These are phyloP conservation scores for Leptopilina drosophilae DNA, from an alignment of 2,888 invertebrate species.

Conservation along the genomic window DNA sequence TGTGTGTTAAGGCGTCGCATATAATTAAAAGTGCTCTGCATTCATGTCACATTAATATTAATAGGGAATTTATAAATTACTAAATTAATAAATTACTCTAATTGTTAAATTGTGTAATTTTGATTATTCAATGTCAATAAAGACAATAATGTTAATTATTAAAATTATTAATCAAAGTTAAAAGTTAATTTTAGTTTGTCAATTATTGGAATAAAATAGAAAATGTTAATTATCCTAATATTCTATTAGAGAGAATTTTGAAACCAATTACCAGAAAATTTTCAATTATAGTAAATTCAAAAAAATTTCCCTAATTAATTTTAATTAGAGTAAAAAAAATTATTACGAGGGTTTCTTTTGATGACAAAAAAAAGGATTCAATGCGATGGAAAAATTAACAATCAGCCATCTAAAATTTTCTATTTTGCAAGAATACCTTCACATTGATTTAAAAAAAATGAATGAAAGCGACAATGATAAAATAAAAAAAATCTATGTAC, in stretches of 20 bases:
- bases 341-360: constrained; percentile 20
- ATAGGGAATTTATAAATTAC: constrained; percentile 12
- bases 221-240: too few species aligned
- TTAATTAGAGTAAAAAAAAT: constrained; percentile 4
- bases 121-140: too few species aligned
- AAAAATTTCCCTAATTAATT: neutral
- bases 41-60: constrained; percentile 38
- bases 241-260: too few species aligned
- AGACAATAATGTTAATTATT: too few species aligned
- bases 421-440: constrained; percentile 14
- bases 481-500: constrained; percentile 11
- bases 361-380: neutral
- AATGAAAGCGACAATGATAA: neutral
- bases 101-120: too few species aligned
- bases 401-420: constrained; percentile 23
- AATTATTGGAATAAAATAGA: too few species aligned
- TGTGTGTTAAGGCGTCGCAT: constrained; percentile 39
- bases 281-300: too few species aligned
- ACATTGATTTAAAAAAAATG: neutral
- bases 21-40: constrained; percentile 39
- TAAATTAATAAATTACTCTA: neutral
- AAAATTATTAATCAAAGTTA: too few species aligned
- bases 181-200: too few species aligned
- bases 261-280: too few species aligned
- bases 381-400: constrained; percentile 24